phyloP scores from a whole-genome alignment of 2,888 invertebrate genomes.

The Oscheius onirici region DNA sequence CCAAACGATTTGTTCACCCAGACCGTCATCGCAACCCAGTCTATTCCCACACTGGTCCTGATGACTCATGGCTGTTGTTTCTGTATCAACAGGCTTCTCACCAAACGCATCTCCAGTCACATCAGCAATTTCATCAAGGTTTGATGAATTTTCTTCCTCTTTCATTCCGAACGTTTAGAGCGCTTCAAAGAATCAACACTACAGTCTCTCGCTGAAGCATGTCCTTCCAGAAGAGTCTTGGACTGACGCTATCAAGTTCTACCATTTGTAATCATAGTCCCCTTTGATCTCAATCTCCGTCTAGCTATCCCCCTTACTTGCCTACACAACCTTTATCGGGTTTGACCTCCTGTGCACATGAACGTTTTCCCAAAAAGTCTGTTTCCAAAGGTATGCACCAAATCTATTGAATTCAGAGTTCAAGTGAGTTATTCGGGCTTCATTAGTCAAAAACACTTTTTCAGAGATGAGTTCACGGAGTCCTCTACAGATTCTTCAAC shows the following conservation, averaged over 20 bases:
- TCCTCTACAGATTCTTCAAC: no score
- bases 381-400: not conserved
- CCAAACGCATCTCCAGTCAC: slow-evolving; percentile 6
- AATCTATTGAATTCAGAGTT: not conserved
- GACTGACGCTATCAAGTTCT: slow-evolving; percentile 4
- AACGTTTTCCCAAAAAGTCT: not conserved
- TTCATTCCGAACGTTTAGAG: not conserved
- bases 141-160: not conserved
- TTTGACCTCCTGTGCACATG: not conserved
- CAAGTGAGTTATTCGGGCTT: not conserved
- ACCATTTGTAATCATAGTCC: not conserved
- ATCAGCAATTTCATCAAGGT: slow-evolving; percentile 27
- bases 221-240: slow-evolving; percentile 10
- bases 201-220: not conserved
- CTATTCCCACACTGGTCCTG: slow-evolving; percentile 14
- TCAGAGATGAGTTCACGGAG: not conserved
- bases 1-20: slow-evolving; percentile 18
- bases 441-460: not conserved
- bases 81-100: not conserved
- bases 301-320: not conserved
- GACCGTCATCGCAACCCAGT: not conserved
- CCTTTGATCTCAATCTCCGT: slow-evolving; percentile 2
- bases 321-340: not conserved
- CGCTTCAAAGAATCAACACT: not conserved
- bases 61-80: slow-evolving; percentile 11